A percentile compares a stretch with the other conserved stretches of the same genome.
Conservation (phyloP, 2,888 invertebrate genomes). For the Thecocarcelia acutangulata region DNA sequence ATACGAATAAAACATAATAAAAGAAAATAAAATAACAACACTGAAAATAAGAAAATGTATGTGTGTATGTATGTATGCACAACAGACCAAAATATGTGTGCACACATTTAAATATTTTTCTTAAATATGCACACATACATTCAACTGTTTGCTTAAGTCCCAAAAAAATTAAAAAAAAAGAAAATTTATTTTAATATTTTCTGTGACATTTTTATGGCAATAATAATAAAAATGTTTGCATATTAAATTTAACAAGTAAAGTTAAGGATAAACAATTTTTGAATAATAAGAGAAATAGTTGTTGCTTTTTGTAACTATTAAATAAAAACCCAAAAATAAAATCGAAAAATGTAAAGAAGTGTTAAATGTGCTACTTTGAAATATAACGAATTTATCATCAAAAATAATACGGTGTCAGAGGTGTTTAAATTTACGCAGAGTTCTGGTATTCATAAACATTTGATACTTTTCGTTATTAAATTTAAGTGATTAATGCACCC, state of each 20-base stretch:
- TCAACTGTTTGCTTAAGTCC: slow-evolving; percentile 26
- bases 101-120: slow-evolving; percentile 12
- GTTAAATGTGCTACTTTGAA: too few species aligned
- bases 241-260: slow-evolving; percentile 30
- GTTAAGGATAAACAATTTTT: not conserved
- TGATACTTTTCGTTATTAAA: too few species aligned
- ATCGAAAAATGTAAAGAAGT: too few species aligned
- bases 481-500: too few species aligned
- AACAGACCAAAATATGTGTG: slow-evolving; percentile 36
- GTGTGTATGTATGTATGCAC: too few species aligned
- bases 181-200: slow-evolving; percentile 28
- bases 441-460: too few species aligned
- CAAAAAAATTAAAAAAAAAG: not conserved
- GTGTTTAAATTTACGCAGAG: too few species aligned
- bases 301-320: not conserved
- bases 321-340: too few species aligned
- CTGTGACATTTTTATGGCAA: slow-evolving; percentile 42
- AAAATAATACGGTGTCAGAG: too few species aligned
- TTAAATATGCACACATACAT: not conserved
- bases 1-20: slow-evolving; percentile 48
- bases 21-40: slow-evolving; percentile 5
- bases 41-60: slow-evolving; percentile 32
- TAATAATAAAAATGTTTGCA: slow-evolving; percentile 21
- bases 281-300: slow-evolving; percentile 1
- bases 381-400: too few species aligned